Conservation (phyloP, 2,113 vertebrate species). For the Pomatostomus ruficeps region DNA sequence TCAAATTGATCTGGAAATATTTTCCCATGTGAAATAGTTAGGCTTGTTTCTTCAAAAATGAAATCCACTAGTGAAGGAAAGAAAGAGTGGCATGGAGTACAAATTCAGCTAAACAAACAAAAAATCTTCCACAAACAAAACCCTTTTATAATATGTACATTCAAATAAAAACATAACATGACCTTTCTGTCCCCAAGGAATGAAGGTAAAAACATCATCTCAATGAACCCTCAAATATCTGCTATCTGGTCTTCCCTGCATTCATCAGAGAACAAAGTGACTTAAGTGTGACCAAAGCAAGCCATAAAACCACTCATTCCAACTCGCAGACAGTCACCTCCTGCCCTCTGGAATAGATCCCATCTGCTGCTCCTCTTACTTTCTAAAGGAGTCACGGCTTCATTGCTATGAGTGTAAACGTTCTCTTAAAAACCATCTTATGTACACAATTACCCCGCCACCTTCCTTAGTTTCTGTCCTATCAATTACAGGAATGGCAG, state of each 20-base stretch:
- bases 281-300: conserved; percentile 5
- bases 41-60: not conserved
- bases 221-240: not conserved
- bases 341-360: not conserved
- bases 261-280: not conserved
- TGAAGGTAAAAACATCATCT: not conserved
- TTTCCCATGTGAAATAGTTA: conserved; percentile 12
- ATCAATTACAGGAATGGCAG: not conserved
- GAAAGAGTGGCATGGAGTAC: not conserved
- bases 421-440: not conserved
- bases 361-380: not conserved
- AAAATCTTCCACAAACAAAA: not conserved
- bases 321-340: not conserved
- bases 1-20: conserved; percentile 40
- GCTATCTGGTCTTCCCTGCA: not conserved
- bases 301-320: conserved; percentile 11
- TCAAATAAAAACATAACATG: not conserved
- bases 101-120: not conserved
- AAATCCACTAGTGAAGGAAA: not conserved
- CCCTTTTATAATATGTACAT: not conserved
- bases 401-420: not conserved
- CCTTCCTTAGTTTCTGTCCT: not conserved
- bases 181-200: not conserved
- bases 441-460: not conserved
- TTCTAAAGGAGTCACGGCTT: not conserved